Conservation (phyloP, 2,113 vertebrate genomes). For the Erythrolamprus reginae region DNA sequence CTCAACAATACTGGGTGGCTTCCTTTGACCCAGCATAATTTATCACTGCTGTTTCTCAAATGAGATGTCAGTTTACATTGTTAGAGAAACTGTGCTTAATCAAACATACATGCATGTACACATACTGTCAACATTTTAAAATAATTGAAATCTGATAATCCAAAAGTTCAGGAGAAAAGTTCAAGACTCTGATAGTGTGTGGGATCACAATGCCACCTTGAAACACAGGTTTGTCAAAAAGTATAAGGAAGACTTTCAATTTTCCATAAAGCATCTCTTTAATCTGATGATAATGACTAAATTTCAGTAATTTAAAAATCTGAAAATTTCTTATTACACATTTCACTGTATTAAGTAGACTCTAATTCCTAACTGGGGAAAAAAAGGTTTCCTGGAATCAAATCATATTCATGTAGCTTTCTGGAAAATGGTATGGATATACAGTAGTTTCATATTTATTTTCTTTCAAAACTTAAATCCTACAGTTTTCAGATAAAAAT, state of each 20-base stretch:
- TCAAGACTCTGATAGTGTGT: background rate
- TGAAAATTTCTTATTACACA: background rate
- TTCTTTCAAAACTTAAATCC: background rate
- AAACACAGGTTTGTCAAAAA: background rate
- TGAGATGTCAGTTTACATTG: conserved; percentile 46
- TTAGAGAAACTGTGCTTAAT: conserved; percentile 1
- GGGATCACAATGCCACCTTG: background rate
- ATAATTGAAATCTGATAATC: background rate
- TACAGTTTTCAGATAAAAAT: background rate
- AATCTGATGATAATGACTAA: background rate
- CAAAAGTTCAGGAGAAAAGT: background rate
- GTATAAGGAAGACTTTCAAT: background rate
- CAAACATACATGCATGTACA: background rate
- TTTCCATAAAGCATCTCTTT: background rate
- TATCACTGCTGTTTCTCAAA: conserved; percentile 54
- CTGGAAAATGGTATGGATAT: background rate
- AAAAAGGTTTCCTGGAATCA: background rate
- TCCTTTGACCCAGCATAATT: conserved; percentile 52
- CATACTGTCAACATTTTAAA: background rate
- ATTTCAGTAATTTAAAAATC: background rate
- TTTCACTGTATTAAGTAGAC: background rate
- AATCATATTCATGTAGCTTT: background rate
- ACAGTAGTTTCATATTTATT: background rate
- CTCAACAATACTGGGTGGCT: conserved; percentile 49
- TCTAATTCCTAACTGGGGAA: background rate